Conservation (phyloP, 1,140 invertebrate genomes). For the Drosophila ogumai region DNA sequence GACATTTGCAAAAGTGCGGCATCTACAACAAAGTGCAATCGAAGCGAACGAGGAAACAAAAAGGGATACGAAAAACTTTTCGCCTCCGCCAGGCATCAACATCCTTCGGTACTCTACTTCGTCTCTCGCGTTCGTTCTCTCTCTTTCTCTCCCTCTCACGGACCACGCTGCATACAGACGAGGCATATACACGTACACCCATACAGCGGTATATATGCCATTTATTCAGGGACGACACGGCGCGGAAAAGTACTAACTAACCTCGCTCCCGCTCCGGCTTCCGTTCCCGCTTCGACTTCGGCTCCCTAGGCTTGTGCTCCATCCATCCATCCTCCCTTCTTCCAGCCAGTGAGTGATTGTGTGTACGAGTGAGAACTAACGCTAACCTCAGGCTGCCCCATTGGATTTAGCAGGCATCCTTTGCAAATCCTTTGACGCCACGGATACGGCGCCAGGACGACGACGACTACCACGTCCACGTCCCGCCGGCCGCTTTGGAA, state of each 20-base stretch:
- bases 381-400: conserved; percentile 52
- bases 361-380: conserved; percentile 29
- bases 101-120: conserved; percentile 73
- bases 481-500: conserved; percentile 77
- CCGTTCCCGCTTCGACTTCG: conserved; percentile 54
- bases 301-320: conserved; percentile 30
- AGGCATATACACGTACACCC: conserved; percentile 48
- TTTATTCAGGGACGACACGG: conserved; percentile 78
- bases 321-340: conserved; percentile 8
- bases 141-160: conserved; percentile 61
- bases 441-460: conserved; percentile 53
- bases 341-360: conserved; percentile 29
- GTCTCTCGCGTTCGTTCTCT: conserved; percentile 32
- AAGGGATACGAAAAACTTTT: conserved; percentile 43
- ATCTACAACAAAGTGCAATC: conserved; percentile 23
- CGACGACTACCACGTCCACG: conserved; percentile 53
- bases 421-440: conserved; percentile 34
- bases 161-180: conserved; percentile 67
- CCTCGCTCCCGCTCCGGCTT: conserved; percentile 49
- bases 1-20: conserved; percentile 44
- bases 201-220: conserved; percentile 64
- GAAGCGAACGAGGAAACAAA: conserved; percentile 31
- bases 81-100: conserved; percentile 61
- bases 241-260: conserved; percentile 79
- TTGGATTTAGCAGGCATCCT: conserved; percentile 40